phyloP scores from a whole-genome alignment of 1,140 invertebrate genomes.

The Globodera rostochiensis region DNA sequence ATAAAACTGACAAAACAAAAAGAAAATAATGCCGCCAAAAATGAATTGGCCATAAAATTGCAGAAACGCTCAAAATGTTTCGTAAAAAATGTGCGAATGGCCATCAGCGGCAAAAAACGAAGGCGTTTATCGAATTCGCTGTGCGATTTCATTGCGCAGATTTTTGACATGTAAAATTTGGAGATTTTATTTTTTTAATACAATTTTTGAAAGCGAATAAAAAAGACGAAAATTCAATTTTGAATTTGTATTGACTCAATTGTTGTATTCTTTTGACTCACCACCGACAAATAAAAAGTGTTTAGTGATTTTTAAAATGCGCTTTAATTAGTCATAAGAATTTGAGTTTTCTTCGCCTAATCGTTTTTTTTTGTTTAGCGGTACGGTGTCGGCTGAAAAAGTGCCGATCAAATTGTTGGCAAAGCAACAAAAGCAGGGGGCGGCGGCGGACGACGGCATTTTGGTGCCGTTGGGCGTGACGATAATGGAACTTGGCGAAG shows the following conservation, averaged over 20 bases:
- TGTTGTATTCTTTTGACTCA: too few species aligned
- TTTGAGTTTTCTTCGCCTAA: too few species aligned
- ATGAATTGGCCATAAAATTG: not conserved
- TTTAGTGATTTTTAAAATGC: too few species aligned
- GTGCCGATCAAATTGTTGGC: not conserved
- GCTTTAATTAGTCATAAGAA: too few species aligned
- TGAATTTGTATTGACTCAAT: too few species aligned
- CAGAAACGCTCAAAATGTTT: not conserved
- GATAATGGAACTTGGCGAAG: conserved; percentile 1
- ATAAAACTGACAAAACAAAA: not conserved
- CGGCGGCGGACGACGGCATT: not conserved
- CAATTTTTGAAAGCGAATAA: too few species aligned
- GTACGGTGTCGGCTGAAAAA: not conserved
- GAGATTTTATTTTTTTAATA: too few species aligned
- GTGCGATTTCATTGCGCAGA: not conserved
- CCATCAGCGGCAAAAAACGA: not conserved
- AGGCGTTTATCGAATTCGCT: not conserved
- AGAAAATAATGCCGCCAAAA: not conserved
- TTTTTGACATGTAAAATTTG: not conserved
- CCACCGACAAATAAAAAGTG: too few species aligned
- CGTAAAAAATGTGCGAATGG: not conserved
- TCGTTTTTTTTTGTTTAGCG: not conserved
- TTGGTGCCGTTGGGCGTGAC: not conserved
- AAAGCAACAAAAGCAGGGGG: too few species aligned
- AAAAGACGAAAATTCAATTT: too few species aligned